Conservation (phyloP, 2,888 invertebrate genomes). For the Athalia cordata region DNA sequence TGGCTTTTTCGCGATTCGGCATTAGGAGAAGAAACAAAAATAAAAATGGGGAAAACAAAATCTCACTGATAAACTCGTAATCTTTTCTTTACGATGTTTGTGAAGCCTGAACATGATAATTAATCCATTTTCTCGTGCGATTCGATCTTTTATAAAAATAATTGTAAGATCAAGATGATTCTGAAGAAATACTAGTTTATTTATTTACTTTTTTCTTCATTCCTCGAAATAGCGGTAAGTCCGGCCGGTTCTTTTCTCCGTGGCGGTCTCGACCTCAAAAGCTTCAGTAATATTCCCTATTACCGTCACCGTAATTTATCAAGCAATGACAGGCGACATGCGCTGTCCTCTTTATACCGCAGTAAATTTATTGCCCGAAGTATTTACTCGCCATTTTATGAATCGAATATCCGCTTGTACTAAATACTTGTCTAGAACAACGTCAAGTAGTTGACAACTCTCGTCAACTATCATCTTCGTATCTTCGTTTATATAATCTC, state of each 20-base stretch:
- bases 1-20: not conserved
- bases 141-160: too few species aligned
- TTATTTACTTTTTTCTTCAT: slow-evolving; percentile 4
- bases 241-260: slow-evolving; percentile 1
- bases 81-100: too few species aligned
- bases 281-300: slow-evolving; percentile 34
- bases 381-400: slow-evolving; percentile 29
- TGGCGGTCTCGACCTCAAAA: slow-evolving; percentile 44
- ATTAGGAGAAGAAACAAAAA: too few species aligned
- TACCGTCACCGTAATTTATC: slow-evolving; percentile 41
- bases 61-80: not conserved
- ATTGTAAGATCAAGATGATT: too few species aligned
- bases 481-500: too few species aligned
- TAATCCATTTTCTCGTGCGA: too few species aligned
- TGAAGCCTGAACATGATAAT: too few species aligned
- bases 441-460: too few species aligned
- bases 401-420: slow-evolving; percentile 37
- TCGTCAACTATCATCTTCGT: too few species aligned
- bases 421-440: slow-evolving; percentile 13
- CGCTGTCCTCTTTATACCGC: slow-evolving; percentile 43
- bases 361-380: slow-evolving; percentile 40
- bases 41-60: not conserved
- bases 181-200: too few species aligned
- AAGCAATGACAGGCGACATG: slow-evolving; percentile 46
- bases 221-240: slow-evolving; percentile 35